Evolutionary conservation across 2,113 vertebrate species (phyloP).

Genomic region (Neogobius melanostomus): DNA sequence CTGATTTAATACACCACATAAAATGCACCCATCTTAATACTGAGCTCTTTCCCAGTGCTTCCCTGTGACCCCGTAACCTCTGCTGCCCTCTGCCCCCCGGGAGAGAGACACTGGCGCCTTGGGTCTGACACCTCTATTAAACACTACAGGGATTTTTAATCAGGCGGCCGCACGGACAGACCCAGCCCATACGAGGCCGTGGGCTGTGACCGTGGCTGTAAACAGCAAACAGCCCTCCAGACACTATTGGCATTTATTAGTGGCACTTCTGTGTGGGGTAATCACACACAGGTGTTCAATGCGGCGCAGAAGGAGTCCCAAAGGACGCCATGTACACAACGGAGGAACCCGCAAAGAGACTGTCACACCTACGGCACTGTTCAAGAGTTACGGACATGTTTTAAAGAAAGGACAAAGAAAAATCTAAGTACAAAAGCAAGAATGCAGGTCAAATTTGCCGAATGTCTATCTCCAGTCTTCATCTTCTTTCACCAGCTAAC

Average conservation of each 20-base stretch:
- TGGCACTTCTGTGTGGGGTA: constrained; percentile 47
- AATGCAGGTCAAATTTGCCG: background rate
- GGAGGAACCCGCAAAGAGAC: constrained; percentile 3
- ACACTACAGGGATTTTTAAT: constrained; percentile 60
- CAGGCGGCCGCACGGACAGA: constrained; percentile 34
- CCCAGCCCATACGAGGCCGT: constrained; percentile 49
- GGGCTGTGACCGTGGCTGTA: constrained; percentile 45
- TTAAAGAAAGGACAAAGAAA: constrained; percentile 27
- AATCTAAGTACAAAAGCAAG: background rate
- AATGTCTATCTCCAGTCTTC: no score
- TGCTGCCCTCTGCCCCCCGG: constrained; percentile 22
- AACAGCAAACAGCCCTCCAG: constrained; percentile 22
- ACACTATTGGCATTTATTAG: constrained; percentile 55
- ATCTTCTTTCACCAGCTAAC: no score
- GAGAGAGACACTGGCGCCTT: constrained; percentile 16
- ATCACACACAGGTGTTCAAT: constrained; percentile 60
- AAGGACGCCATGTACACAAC: constrained; percentile 21
- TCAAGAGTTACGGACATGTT: background rate
- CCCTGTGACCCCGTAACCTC: constrained; percentile 22
- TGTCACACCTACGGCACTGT: constrained; percentile 22
- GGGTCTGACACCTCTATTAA: constrained; percentile 57
- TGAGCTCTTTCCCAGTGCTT: constrained; percentile 28
- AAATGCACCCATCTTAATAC: constrained; percentile 42
- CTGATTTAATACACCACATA: constrained; percentile 36
- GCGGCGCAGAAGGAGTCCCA: constrained; percentile 37